A percentile compares a stretch with the other conserved stretches of the same genome.
These are phyloP conservation scores for Anisognathus igniventris DNA, from an alignment of 2,797 vertebrate species.

Conservation along the genomic window DNA sequence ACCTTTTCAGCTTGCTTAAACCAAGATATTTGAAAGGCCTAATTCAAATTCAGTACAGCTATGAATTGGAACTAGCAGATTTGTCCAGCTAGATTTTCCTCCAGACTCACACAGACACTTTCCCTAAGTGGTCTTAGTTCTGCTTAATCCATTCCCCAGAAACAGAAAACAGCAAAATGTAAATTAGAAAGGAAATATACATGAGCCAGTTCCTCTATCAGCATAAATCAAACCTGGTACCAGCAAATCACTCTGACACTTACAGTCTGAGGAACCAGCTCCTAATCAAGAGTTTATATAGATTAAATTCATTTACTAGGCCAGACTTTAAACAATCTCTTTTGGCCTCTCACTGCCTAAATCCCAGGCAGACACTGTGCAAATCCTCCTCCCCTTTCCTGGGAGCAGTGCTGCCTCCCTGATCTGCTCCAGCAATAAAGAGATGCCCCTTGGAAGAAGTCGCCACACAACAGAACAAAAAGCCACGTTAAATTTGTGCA, in stretches of 20 bases:
- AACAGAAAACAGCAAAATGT: not conserved
- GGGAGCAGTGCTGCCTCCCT: not conserved
- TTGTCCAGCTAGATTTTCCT: not conserved
- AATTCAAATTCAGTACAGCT: not conserved
- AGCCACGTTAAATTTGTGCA: not conserved
- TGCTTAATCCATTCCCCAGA: not conserved
- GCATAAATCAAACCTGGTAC: not conserved
- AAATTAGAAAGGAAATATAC: not conserved
- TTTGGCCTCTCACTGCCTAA: not conserved
- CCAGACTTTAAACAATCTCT: not conserved
- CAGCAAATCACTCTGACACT: not conserved
- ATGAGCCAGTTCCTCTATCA: not conserved
- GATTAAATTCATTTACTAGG: not conserved
- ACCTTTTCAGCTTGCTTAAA: not conserved
- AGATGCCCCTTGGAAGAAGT: not conserved
- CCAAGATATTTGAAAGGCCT: not conserved
- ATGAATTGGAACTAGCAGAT: not conserved
- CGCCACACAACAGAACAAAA: not conserved
- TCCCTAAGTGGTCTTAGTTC: not conserved
- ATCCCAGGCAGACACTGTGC: not conserved
- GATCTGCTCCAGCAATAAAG: not conserved
- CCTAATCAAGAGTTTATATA: not conserved
- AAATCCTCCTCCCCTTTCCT: not conserved
- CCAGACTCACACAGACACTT: not conserved
- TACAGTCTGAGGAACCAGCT: not conserved